Evolutionary conservation across 2,113 vertebrate species (phyloP).

Genomic region (Odocoileus hemionus): DNA sequence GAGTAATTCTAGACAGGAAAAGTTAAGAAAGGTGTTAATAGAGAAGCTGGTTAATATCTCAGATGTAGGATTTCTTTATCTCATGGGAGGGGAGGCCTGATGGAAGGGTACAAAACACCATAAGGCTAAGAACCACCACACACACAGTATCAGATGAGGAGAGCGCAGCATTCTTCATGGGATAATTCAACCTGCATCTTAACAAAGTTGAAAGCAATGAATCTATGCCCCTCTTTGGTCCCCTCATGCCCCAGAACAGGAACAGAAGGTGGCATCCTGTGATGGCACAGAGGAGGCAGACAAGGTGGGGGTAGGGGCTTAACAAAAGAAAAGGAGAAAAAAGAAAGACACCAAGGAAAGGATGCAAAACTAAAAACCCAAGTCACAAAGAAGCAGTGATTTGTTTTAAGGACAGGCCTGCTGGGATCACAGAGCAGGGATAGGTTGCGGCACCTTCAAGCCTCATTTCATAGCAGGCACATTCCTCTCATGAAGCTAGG

Average conservation of each 20-base stretch:
- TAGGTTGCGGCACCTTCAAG: accelerated
- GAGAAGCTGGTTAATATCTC: neutral
- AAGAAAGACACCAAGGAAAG: neutral
- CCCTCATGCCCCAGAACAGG: neutral
- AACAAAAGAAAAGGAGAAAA: neutral
- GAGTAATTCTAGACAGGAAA: neutral
- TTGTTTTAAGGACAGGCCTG: neutral
- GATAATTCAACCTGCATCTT: neutral
- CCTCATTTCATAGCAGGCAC: accelerated
- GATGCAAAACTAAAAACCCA: neutral
- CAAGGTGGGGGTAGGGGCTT: neutral
- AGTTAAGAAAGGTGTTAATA: neutral
- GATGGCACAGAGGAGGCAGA: neutral
- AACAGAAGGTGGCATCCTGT: neutral
- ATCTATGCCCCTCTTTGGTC: accelerated
- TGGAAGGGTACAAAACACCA: accelerated
- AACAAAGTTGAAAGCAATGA: neutral
- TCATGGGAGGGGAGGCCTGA: neutral
- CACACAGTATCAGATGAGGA: neutral
- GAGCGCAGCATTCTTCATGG: accelerated
- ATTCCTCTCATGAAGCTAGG: neutral
- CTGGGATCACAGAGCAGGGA: neutral
- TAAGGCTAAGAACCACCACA: neutral
- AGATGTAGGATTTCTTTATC: neutral
- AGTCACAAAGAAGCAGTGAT: neutral